Conservation (phyloP, 2,113 vertebrate genomes). For the Galbula dea region DNA sequence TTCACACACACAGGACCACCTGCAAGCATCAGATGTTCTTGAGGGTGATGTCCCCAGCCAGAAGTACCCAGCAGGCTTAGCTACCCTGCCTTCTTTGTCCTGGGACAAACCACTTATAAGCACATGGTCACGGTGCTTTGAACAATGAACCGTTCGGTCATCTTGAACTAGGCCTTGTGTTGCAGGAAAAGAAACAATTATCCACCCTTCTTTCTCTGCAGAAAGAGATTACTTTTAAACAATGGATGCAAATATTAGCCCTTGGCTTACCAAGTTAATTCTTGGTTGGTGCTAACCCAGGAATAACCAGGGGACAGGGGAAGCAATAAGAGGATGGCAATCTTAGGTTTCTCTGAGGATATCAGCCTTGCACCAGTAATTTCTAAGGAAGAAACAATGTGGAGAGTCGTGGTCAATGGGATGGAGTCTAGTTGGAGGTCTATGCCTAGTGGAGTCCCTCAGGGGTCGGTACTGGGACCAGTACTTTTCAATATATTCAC, state of each 20-base stretch:
- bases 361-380: not conserved
- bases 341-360: not conserved
- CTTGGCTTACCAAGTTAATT: not conserved
- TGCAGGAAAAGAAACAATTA: not conserved
- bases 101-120: no score
- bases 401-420: no score
- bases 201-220: not conserved
- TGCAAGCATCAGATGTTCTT: not conserved
- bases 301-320: not conserved
- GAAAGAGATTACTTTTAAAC: not conserved
- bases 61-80: not conserved
- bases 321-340: not conserved
- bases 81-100: no score
- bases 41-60: not conserved
- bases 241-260: not conserved
- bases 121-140: fast-evolving
- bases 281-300: not conserved
- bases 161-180: not conserved
- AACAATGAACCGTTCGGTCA: not conserved
- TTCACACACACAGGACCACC: not conserved
- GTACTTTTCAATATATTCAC: no score
- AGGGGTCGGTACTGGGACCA: no score
- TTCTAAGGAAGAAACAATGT: not conserved
- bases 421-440: no score
- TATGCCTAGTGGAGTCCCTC: no score